Evolutionary conservation across 1,140 invertebrate species (phyloP).

Genomic region (Heliconius eleuchia): DNA sequence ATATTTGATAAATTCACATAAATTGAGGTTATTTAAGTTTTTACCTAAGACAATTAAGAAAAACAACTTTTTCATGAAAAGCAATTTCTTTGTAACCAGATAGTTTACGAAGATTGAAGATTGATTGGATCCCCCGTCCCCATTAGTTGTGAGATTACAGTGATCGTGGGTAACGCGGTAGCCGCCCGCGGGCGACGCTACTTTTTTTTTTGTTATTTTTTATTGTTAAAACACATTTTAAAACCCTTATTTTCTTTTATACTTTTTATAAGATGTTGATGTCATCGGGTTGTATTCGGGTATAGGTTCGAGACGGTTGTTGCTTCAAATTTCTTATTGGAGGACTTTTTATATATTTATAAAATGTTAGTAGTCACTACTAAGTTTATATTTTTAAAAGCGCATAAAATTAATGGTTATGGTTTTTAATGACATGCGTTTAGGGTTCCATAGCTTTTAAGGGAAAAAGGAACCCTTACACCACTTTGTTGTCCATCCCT

Average conservation of each 20-base stretch:
- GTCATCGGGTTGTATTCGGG: neutral
- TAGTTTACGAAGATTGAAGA: slow-evolving; percentile 17
- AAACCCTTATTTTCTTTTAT: neutral
- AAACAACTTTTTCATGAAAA: neutral
- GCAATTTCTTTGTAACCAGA: neutral
- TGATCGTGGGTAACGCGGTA: slow-evolving; percentile 49
- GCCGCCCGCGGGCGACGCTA: slow-evolving; percentile 43
- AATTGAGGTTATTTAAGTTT: neutral
- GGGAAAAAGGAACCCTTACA: too few species aligned
- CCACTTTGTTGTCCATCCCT: too few species aligned
- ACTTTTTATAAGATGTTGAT: neutral
- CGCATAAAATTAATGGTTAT: too few species aligned
- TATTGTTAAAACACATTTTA: neutral
- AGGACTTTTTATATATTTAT: neutral
- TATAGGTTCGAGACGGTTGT: neutral
- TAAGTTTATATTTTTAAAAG: too few species aligned
- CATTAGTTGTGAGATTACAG: slow-evolving; percentile 43
- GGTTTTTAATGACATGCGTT: too few species aligned
- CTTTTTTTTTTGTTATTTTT: slow-evolving; percentile 9
- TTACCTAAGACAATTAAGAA: neutral
- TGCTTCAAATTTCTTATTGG: neutral
- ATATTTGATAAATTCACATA: too few species aligned
- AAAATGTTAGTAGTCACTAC: too few species aligned
- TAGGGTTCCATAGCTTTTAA: too few species aligned
- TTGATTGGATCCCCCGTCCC: slow-evolving; percentile 25